These are phyloP conservation scores for Ceratina australensis DNA, from an alignment of 1,140 invertebrate genomes.

Conservation along the genomic window DNA sequence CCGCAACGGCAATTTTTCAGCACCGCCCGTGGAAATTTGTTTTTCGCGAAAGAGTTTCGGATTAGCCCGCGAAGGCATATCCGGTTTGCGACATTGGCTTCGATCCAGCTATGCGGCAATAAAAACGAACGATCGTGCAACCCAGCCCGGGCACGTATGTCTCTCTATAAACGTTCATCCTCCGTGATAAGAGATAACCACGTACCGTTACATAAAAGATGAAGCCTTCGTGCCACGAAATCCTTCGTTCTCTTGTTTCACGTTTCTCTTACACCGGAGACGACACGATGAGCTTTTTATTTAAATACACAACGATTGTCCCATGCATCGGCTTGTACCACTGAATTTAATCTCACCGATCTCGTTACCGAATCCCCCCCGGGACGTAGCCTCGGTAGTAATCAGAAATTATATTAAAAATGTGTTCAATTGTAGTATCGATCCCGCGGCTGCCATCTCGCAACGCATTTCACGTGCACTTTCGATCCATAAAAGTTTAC, in stretches of 20 bases:
- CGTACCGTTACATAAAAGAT: slow-evolving; percentile 21
- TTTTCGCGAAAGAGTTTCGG: not conserved
- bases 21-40: not conserved
- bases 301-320: too few relatives aligned
- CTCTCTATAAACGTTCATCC: slow-evolving; percentile 4
- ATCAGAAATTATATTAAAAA: too few relatives aligned
- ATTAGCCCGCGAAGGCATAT: slow-evolving; percentile 1
- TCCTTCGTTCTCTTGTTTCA: not conserved
- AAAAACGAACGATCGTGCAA: slow-evolving; percentile 28
- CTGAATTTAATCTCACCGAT: not conserved
- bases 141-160: not conserved
- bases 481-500: slow-evolving; percentile 33
- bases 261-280: not conserved
- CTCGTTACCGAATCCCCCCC: slow-evolving; percentile 1
- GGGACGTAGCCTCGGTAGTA: not conserved
- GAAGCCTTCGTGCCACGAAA: not conserved
- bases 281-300: too few relatives aligned
- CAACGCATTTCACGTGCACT: slow-evolving; percentile 2
- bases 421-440: slow-evolving; percentile 3
- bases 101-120: slow-evolving; percentile 26
- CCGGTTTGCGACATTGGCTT: slow-evolving; percentile 35
- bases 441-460: not conserved
- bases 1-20: slow-evolving; percentile 22
- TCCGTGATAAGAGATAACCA: slow-evolving; percentile 8
- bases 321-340: slow-evolving; percentile 18